Conservation (phyloP, 2,888 invertebrate species). For the Xiphydria camelus region DNA sequence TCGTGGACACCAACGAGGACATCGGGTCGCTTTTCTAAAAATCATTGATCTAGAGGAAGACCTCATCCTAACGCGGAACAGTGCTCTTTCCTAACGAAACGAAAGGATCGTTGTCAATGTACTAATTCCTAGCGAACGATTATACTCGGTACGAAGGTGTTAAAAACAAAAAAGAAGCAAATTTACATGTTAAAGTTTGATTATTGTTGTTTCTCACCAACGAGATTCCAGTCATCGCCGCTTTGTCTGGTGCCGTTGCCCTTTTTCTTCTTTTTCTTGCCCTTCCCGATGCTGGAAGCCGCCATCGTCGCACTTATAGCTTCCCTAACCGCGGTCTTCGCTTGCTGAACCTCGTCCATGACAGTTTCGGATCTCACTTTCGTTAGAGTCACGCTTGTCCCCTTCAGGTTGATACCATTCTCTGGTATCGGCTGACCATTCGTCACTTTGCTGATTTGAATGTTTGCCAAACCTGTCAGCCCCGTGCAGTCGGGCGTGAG, state of each 20-base stretch:
- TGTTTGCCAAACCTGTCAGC: constrained; percentile 49
- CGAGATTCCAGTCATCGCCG: constrained; percentile 58
- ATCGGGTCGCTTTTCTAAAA: constrained; percentile 28
- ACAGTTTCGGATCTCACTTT: constrained; percentile 39
- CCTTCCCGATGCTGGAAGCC: constrained; percentile 33
- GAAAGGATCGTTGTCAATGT: constrained; percentile 28
- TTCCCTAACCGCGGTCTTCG: constrained; percentile 35
- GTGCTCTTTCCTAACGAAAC: constrained; percentile 26
- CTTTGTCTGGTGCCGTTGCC: constrained; percentile 47
- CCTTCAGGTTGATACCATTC: constrained; percentile 52
- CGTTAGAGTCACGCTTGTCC: constrained; percentile 53
- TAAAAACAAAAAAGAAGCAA: no score
- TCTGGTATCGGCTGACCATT: constrained; percentile 53
- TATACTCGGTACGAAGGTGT: no score
- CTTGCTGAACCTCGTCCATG: constrained; percentile 29
- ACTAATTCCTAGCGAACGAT: constrained; percentile 6
- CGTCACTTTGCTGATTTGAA: constrained; percentile 55
- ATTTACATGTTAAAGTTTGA: constrained; percentile 41
- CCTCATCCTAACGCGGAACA: constrained; percentile 31
- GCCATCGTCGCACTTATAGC: constrained; percentile 37
- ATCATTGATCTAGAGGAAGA: constrained; percentile 29
- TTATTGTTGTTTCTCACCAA: constrained; percentile 54
- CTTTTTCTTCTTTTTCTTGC: constrained; percentile 56
- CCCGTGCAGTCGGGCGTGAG: constrained; percentile 43
- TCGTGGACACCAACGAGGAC: constrained; percentile 23